Evolutionary conservation across 2,888 invertebrate species (phyloP).

Genomic region (Melitaea athalia): DNA sequence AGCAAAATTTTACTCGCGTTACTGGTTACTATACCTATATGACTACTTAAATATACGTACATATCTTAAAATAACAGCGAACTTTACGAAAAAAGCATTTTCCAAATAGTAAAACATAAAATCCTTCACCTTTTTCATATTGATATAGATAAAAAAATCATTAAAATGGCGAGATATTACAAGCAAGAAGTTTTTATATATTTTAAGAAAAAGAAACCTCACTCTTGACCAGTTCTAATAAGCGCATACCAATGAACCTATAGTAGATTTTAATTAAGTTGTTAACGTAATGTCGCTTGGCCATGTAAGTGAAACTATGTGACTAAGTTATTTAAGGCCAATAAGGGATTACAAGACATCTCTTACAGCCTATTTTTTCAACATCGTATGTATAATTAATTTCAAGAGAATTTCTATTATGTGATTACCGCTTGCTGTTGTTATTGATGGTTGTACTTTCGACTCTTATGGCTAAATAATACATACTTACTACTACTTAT

Average conservation of each 20-base stretch:
- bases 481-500: neutral
- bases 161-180: neutral
- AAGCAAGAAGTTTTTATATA: conserved; percentile 1
- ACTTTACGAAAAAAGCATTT: too few species aligned
- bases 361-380: conserved; percentile 15
- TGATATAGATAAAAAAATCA: neutral
- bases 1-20: too few species aligned
- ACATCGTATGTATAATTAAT: conserved; percentile 11
- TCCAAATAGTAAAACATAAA: too few species aligned
- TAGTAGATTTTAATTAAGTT: conserved; percentile 30
- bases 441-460: neutral
- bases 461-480: neutral
- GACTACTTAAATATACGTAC: too few species aligned
- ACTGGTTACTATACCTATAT: too few species aligned
- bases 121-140: too few species aligned
- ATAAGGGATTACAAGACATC: conserved; percentile 27
- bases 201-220: neutral
- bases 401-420: neutral
- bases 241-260: conserved; percentile 16
- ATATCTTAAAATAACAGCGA: too few species aligned
- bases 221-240: conserved; percentile 17
- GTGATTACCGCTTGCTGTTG: neutral
- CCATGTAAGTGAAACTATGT: conserved; percentile 28
- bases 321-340: conserved; percentile 24
- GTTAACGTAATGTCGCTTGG: conserved; percentile 27